Percentiles rank a stretch among this genome's conserved stretches.
phyloP scores from a whole-genome alignment of 1,140 invertebrate species.

The Spodoptera frugiperda region DNA sequence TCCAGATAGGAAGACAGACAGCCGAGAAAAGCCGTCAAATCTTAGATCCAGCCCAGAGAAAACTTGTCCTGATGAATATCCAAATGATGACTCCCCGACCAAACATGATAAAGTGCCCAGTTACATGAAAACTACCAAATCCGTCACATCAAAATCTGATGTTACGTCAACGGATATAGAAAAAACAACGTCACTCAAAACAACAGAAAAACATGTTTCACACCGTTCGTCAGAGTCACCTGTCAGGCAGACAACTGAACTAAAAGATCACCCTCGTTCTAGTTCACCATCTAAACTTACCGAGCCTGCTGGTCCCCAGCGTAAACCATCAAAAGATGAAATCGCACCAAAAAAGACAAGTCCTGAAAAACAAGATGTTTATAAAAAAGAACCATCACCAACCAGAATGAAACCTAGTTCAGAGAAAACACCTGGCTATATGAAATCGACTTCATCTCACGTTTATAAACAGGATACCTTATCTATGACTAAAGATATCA shows the following conservation, averaged over 20 bases:
- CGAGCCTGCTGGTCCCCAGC: neutral
- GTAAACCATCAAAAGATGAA: neutral
- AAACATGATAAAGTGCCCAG: constrained; percentile 14
- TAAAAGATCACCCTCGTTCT: neutral
- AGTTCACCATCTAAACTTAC: neutral
- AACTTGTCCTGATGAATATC: constrained; percentile 15
- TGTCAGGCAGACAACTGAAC: neutral
- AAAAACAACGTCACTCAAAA: constrained; percentile 33
- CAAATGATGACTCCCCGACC: neutral
- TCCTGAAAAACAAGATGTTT: neutral
- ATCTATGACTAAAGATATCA: neutral
- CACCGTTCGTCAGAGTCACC: constrained; percentile 4
- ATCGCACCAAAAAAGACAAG: neutral
- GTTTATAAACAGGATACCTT: constrained; percentile 10
- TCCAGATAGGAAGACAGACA: constrained; percentile 1
- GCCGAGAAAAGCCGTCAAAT: neutral
- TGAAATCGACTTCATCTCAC: constrained; percentile 21
- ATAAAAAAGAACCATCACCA: constrained; percentile 18
- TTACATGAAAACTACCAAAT: constrained; percentile 49
- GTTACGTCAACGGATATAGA: constrained; percentile 25
- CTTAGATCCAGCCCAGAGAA: neutral
- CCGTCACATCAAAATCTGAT: constrained; percentile 47
- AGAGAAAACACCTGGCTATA: constrained; percentile 23
- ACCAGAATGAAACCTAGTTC: neutral
- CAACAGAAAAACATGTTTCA: neutral